Conservation (phyloP, 2,113 vertebrate species). For the Syngnathus typhle region DNA sequence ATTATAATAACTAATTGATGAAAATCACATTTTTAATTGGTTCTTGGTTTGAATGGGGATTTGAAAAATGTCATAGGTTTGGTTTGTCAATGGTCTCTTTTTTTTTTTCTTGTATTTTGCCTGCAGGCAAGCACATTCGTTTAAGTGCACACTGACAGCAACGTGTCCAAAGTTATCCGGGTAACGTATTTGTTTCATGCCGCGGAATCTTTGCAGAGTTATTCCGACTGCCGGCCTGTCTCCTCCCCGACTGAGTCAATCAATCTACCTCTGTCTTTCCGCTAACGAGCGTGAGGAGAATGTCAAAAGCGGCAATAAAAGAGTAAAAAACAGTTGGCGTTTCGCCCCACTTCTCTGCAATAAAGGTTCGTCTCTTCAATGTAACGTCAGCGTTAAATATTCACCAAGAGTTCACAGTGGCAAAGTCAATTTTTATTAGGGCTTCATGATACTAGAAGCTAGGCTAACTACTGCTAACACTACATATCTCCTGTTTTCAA, state of each 20-base stretch:
- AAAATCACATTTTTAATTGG: too few species aligned
- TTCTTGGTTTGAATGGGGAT: neutral
- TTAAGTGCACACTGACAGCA: neutral
- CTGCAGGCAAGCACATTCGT: slow-evolving; percentile 12
- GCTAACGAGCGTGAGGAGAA: neutral
- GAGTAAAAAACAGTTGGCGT: neutral
- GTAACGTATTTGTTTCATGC: slow-evolving; percentile 29
- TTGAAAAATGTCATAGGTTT: too few species aligned
- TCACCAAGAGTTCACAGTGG: neutral
- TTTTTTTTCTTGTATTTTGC: neutral
- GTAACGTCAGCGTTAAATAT: neutral
- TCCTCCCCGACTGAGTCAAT: slow-evolving; percentile 47
- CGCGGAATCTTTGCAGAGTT: slow-evolving; percentile 26
- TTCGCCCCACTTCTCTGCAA: neutral
- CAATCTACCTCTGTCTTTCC: slow-evolving; percentile 35
- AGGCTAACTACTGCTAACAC: neutral
- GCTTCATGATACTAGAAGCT: neutral
- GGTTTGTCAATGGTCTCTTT: too few species aligned
- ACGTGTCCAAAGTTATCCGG: slow-evolving; percentile 20
- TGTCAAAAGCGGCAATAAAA: slow-evolving; percentile 4
- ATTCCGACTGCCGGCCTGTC: slow-evolving; percentile 48
- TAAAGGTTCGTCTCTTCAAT: neutral
- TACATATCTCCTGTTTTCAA: neutral
- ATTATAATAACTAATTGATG: too few species aligned
- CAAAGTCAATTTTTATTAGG: neutral